A percentile compares a stretch with the other conserved stretches of the same genome.
phyloP scores from a whole-genome alignment of 2,113 vertebrate genomes.

The Bucco capensis region DNA sequence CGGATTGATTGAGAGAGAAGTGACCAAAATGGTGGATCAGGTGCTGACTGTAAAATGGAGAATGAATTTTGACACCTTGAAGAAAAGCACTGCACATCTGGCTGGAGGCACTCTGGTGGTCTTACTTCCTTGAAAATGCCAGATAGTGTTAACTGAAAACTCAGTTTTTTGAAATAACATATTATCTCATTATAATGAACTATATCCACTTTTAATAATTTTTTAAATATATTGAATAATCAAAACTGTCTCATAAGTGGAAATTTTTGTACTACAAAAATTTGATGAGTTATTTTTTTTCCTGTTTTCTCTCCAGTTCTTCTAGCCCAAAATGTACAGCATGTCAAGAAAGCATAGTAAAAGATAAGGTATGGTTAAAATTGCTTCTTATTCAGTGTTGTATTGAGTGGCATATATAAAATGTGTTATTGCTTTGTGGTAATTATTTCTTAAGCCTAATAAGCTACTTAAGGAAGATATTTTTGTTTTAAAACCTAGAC shows the following conservation, averaged over 20 bases:
- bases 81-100: neutral
- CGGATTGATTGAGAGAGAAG: neutral
- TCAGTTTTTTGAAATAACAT: neutral
- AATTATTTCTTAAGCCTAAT: neutral
- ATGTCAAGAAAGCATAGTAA: conserved; percentile 78
- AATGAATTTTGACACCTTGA: neutral
- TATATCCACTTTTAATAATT: neutral
- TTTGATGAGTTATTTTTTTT: neutral
- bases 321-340: conserved; percentile 77
- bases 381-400: neutral
- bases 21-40: neutral
- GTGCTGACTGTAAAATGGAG: neutral
- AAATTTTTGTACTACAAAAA: neutral
- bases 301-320: conserved; percentile 61
- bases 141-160: neutral
- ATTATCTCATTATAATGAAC: neutral
- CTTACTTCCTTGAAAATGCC: neutral
- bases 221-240: neutral
- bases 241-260: neutral
- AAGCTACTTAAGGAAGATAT: neutral
- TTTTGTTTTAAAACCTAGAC: neutral
- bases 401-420: neutral
- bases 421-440: neutral
- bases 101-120: neutral
- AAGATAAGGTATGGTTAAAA: conserved; percentile 76